phyloP scores from a whole-genome alignment of 2,113 vertebrate species.

The Plestiodon gilberti region DNA sequence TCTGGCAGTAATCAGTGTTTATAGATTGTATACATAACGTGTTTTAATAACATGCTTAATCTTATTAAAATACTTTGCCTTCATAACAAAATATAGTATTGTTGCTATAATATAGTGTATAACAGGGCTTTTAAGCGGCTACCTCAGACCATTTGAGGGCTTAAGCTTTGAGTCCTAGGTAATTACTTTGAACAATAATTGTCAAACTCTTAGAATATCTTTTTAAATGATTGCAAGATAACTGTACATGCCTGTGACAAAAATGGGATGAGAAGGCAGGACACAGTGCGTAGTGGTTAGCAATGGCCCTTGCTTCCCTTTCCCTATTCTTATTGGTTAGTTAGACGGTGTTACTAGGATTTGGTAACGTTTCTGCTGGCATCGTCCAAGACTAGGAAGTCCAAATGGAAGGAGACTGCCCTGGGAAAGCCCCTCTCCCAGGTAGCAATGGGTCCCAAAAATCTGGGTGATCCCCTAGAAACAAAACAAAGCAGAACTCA shows the following conservation, averaged over 20 bases:
- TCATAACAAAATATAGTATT: neutral
- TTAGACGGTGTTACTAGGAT: too few species aligned
- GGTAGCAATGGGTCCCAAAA: too few species aligned
- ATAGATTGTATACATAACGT: slow-evolving; percentile 4
- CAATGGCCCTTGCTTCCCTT: too few species aligned
- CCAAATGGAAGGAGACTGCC: too few species aligned
- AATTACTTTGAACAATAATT: neutral
- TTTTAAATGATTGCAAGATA: neutral
- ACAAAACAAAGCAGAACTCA: too few species aligned
- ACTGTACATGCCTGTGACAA: neutral
- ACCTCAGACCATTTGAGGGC: neutral
- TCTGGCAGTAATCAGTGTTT: neutral
- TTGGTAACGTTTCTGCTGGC: too few species aligned
- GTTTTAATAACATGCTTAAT: neutral
- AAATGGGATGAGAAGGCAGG: neutral
- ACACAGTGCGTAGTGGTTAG: too few species aligned
- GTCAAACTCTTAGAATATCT: neutral
- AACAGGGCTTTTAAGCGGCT: neutral
- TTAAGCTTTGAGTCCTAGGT: neutral
- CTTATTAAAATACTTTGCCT: neutral
- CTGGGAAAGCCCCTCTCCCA: too few species aligned
- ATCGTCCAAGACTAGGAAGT: too few species aligned
- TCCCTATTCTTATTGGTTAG: too few species aligned
- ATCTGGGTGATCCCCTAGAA: too few species aligned
- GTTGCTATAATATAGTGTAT: neutral